A percentile compares a stretch with the other conserved stretches of the same genome.
Evolutionary conservation across 2,113 vertebrate genomes (phyloP).

Genomic region (Prionailurus viverrinus): DNA sequence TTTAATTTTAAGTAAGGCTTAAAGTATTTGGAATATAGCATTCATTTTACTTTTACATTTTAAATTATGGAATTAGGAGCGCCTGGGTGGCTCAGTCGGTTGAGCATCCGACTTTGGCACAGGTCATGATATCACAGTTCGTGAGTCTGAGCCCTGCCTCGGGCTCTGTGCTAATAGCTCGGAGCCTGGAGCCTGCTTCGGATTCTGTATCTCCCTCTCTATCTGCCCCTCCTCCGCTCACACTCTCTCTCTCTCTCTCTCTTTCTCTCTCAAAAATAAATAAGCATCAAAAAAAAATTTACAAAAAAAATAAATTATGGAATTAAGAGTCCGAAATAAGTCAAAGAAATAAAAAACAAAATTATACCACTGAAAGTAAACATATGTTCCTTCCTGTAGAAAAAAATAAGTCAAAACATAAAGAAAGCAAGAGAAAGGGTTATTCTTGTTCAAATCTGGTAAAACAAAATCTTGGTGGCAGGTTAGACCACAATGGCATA

Average conservation of each 20-base stretch:
- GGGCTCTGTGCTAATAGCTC: too few species aligned
- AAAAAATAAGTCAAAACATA: background rate
- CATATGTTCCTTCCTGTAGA: background rate
- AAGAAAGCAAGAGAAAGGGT: background rate
- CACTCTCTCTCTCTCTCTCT: too few species aligned
- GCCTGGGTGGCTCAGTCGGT: too few species aligned
- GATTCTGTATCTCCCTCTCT: too few species aligned
- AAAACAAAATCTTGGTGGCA: background rate
- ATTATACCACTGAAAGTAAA: background rate
- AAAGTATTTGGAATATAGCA: background rate
- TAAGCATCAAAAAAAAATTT: too few species aligned
- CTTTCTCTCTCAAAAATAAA: too few species aligned
- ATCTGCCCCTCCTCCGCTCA: too few species aligned
- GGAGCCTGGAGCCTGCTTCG: too few species aligned
- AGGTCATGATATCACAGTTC: too few species aligned
- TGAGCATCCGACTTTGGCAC: too few species aligned
- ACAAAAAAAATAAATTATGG: background rate
- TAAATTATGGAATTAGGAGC: background rate
- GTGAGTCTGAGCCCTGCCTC: too few species aligned
- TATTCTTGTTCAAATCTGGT: background rate
- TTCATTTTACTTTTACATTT: conserved; percentile 22
- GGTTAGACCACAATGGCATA: background rate
- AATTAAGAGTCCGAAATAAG: conserved; percentile 41
- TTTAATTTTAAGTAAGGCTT: background rate
- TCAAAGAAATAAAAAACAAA: conserved; percentile 6